phyloP scores from a whole-genome alignment of 2,888 invertebrate genomes.

The Drosophila multiciliata region DNA sequence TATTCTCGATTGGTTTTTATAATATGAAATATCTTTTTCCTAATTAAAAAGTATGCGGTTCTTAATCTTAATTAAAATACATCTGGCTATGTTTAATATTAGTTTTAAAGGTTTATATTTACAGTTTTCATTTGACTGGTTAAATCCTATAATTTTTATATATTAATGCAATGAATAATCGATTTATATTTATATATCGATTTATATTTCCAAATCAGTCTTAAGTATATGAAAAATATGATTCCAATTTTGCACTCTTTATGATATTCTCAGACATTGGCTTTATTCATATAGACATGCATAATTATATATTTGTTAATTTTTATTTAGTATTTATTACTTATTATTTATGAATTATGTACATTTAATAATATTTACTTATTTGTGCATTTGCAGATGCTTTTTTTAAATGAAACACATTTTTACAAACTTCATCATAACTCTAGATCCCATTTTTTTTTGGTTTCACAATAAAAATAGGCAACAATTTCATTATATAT shows the following conservation, averaged over 20 bases:
- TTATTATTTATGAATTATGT: background rate
- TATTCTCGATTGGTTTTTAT: too few species aligned
- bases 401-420: background rate
- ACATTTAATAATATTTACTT: background rate
- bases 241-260: too few species aligned
- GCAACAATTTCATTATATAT: background rate
- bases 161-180: slow-evolving; percentile 39
- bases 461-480: background rate
- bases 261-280: too few species aligned
- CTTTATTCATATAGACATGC: background rate
- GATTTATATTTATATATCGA: slow-evolving; percentile 7
- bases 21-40: too few species aligned
- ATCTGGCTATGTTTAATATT: too few species aligned
- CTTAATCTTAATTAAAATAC: too few species aligned
- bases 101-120: too few species aligned
- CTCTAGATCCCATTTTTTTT: background rate
- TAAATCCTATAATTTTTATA: background rate
- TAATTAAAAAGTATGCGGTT: too few species aligned
- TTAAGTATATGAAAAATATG: too few species aligned
- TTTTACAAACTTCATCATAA: background rate
- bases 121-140: too few species aligned
- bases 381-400: background rate
- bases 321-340: background rate
- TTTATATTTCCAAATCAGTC: too few species aligned
- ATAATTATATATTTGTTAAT: background rate